Base-by-base conservation (phyloP, 2,797 vertebrate species). In the Petrocephalus sullivani region DNA sequence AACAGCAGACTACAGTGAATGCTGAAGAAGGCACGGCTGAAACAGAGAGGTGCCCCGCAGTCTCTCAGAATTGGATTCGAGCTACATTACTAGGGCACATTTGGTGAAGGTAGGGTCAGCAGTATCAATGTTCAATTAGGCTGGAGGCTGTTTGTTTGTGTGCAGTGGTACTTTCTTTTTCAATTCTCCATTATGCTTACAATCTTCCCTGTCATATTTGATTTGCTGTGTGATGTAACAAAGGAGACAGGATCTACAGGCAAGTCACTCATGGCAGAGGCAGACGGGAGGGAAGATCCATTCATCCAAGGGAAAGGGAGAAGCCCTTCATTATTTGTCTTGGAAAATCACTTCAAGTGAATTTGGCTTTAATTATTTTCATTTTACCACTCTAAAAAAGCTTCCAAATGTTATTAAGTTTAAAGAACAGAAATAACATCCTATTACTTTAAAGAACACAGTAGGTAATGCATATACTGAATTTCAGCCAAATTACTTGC, bases 171-270 rank as follows among this genome's bases (percentile, higher is more conserved):
- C 88, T 89, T 88, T 91, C 87, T 89, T 87, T 90, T 89, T 46
- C 92, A 85, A 91, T 93, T 94, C 92, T 91, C 92, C 91, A 94
- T 94, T 93, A 95, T 92, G 93, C 93, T 92, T 92, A 95, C 94
- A 94, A 94, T 94, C 93, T 94, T 93, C 91, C 92, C 93, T 95
- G 95, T 95, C 95, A 94, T 93, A 94, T 95, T 94, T 95, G 93
- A 96, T 95, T 93, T 93, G 91, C 89, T 85, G 90, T 57, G 58
- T 88, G 89, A 89, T 91, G 91, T 89, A 89, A 89, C 49, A 64
- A 81, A 88, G 28, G 90, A 86, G 87, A 89, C 89, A 86, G 90
- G 81, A 84, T 89, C 88, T 90, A 88, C 88, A 89, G 90, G 88
- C 88, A 89, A 89, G 91, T 88, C 91, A 92, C 88, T 91, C 91